phyloP scores from a whole-genome alignment of 2,888 invertebrate species.

The Linnaemya tessellans region DNA sequence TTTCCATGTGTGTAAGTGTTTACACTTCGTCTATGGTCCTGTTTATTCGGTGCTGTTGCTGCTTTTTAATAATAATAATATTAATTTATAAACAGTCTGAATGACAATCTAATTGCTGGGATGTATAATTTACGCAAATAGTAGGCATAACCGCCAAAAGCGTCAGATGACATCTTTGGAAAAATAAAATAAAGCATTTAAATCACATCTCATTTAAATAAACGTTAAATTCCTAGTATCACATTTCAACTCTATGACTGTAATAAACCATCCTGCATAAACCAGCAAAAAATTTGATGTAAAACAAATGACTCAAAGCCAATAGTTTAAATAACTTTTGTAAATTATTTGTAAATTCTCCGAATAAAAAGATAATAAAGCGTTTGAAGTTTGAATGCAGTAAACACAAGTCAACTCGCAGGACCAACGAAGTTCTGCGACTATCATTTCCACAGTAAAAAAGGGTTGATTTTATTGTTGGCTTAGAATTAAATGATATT shows the following conservation, averaged over 20 bases:
- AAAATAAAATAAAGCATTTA: too few species aligned
- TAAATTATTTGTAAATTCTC: conserved; percentile 54
- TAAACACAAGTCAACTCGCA: neutral
- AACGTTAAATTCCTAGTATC: too few species aligned
- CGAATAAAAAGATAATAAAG: conserved; percentile 36
- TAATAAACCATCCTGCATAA: neutral
- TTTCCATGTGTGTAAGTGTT: too few species aligned
- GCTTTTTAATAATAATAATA: too few species aligned
- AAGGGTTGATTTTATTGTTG: conserved; percentile 64
- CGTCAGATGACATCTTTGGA: too few species aligned
- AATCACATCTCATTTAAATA: too few species aligned
- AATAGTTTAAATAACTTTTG: conserved; percentile 47
- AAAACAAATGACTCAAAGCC: conserved; percentile 42
- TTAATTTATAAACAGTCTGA: too few species aligned
- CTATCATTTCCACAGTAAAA: neutral
- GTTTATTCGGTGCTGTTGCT: too few species aligned
- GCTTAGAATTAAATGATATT: conserved; percentile 67
- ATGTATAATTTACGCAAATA: too few species aligned
- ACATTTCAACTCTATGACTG: neutral
- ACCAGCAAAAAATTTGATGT: neutral
- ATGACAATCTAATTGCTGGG: too few species aligned
- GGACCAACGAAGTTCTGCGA: conserved; percentile 17
- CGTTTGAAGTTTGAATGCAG: conserved; percentile 59
- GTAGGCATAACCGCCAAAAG: too few species aligned
- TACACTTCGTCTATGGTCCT: too few species aligned